These are phyloP conservation scores for Epsilonema sp. DNA, from an alignment of 2,888 invertebrate genomes.

Conservation along the genomic window DNA sequence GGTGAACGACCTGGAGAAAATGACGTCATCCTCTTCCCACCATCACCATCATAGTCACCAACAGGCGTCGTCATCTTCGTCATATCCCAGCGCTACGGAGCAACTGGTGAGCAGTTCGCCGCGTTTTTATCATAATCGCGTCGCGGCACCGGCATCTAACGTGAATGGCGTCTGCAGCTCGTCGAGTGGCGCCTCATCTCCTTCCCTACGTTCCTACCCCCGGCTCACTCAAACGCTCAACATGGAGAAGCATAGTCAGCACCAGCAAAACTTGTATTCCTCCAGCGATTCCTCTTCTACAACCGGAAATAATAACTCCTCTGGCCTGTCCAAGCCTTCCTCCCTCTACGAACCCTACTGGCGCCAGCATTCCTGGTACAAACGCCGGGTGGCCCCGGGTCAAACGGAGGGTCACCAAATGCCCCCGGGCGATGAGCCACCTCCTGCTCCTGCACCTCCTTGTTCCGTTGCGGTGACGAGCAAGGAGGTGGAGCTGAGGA, in stretches of 20 bases:
- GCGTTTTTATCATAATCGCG: no score
- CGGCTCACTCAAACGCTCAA: background rate
- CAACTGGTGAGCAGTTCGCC: background rate
- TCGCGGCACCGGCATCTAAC: no score
- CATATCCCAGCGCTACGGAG: no score
- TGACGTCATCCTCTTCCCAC: background rate
- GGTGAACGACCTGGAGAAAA: constrained; percentile 3
- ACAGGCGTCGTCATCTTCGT: no score
- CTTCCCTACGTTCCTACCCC: background rate
- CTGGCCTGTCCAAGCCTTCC: background rate
- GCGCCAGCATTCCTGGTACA: constrained; percentile 1
- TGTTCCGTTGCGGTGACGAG: no score
- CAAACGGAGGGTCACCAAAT: no score
- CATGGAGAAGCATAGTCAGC: background rate
- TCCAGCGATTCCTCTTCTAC: background rate
- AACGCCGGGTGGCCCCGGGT: no score
- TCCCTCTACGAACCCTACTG: constrained; percentile 5
- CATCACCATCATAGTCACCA: no score
- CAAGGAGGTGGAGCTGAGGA: no score
- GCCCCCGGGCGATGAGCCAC: background rate
- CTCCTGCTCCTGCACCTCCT: background rate
- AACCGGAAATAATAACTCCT: no score
- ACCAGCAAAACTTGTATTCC: background rate
- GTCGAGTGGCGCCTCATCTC: background rate
- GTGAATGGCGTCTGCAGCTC: background rate